phyloP scores from a whole-genome alignment of 2,113 vertebrate genomes.

The Sakesphorus luctuosus region DNA sequence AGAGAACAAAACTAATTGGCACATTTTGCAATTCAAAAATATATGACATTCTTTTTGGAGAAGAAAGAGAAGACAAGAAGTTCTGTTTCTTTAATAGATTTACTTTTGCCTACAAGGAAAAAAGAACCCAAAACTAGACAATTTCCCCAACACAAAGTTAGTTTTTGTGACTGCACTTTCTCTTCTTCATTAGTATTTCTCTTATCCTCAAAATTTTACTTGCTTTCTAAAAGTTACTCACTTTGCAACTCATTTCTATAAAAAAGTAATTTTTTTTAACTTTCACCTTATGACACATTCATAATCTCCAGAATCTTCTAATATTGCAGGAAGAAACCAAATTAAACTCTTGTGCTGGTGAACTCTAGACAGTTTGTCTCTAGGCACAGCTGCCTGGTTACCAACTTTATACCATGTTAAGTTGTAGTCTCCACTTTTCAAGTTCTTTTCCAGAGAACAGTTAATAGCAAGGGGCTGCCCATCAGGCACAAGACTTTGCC shows the following conservation, averaged over 20 bases:
- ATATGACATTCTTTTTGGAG: background rate
- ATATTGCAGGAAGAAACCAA: slow-evolving; percentile 80
- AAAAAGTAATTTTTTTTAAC: background rate
- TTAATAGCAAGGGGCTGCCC: slow-evolving; percentile 58
- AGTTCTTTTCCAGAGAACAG: slow-evolving; percentile 26
- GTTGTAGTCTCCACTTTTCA: slow-evolving; percentile 44
- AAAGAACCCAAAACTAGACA: background rate
- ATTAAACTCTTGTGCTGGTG: slow-evolving; percentile 73
- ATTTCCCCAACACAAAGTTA: background rate
- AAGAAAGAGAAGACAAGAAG: background rate
- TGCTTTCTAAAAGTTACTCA: background rate
- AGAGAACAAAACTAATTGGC: background rate
- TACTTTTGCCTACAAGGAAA: background rate
- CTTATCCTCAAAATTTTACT: background rate
- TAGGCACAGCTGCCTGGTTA: slow-evolving; percentile 59
- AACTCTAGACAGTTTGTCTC: slow-evolving; percentile 60
- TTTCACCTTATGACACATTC: slow-evolving; percentile 82
- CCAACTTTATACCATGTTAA: slow-evolving; percentile 82
- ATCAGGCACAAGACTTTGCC: slow-evolving; percentile 32
- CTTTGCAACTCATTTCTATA: background rate
- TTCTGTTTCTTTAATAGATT: background rate
- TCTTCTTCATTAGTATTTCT: background rate
- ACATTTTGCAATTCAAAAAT: background rate
- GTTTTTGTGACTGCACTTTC: background rate
- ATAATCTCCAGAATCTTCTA: slow-evolving; percentile 81